Evolutionary conservation across 92 coral and sea anemone species (phyloP).

Genomic region (Galaxea fascicularis): DNA sequence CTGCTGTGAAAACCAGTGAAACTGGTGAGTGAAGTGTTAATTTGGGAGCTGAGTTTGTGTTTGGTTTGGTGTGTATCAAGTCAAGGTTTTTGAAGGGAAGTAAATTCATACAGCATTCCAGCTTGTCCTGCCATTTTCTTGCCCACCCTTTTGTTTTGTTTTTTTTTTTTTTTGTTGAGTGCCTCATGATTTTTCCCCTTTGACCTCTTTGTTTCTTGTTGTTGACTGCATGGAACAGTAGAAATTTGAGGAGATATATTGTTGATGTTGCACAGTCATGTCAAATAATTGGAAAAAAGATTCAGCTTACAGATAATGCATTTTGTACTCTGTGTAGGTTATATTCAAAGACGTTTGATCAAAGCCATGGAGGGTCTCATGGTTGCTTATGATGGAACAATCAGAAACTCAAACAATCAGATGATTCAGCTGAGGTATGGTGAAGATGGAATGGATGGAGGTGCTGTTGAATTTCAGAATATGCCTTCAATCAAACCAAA

Average conservation of each 20-base stretch:
- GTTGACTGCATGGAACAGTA: no score
- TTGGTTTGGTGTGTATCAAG: no score
- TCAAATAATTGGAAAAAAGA: neutral
- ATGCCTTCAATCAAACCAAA: slow-evolving; percentile 98
- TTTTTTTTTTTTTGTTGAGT: no score
- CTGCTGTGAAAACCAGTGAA: slow-evolving; percentile 99
- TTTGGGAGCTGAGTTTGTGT: no score
- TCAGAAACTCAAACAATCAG: slow-evolving; percentile 97
- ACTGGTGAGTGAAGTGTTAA: slow-evolving; percentile 73
- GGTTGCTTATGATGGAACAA: slow-evolving; percentile 98
- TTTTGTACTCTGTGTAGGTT: slow-evolving; percentile 68
- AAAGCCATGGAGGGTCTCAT: slow-evolving; percentile 99
- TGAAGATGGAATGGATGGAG: slow-evolving; percentile 99
- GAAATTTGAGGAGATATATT: no score
- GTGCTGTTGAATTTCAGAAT: slow-evolving; percentile 91
- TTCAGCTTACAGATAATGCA: neutral
- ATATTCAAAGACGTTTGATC: slow-evolving; percentile 98
- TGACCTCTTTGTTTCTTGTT: no score
- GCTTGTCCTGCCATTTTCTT: no score
- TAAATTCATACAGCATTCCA: no score
- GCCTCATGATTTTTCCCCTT: no score
- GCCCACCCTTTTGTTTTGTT: no score
- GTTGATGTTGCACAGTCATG: no score
- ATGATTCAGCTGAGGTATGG: slow-evolving; percentile 97
- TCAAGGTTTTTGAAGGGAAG: no score